Percentiles rank a stretch among this genome's conserved stretches.
These are phyloP conservation scores for Phoebastria nigripes DNA, from an alignment of 2,797 vertebrate genomes.

Conservation along the genomic window DNA sequence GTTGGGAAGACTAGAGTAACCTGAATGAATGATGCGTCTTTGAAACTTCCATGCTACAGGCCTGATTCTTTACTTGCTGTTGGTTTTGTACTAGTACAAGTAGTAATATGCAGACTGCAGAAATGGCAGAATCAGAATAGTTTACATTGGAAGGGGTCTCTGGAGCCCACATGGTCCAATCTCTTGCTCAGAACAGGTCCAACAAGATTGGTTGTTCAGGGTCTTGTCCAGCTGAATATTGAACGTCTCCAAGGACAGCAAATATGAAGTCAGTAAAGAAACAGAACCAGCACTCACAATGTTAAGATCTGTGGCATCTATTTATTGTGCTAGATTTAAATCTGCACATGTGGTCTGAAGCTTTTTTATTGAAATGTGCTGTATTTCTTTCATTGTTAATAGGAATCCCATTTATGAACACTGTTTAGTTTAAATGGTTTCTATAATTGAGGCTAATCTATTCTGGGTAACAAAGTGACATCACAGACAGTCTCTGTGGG, in stretches of 20 bases:
- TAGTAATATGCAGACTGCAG: not conserved
- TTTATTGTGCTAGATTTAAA: not conserved
- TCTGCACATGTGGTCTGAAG: not conserved
- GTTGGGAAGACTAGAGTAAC: not conserved
- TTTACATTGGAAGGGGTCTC: not conserved
- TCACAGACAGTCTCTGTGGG: not conserved
- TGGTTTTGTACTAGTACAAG: not conserved
- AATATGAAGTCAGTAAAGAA: not conserved
- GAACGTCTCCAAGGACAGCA: not conserved
- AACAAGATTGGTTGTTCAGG: not conserved
- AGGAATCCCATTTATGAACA: not conserved
- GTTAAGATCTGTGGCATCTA: not conserved
- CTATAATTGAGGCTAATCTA: not conserved
- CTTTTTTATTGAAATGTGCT: not conserved
- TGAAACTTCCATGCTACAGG: not conserved
- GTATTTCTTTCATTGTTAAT: not conserved
- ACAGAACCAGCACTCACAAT: not conserved
- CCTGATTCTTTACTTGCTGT: not conserved
- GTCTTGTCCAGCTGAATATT: not conserved
- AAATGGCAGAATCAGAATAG: not conserved
- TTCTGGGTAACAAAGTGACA: not conserved
- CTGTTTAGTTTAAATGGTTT: not conserved
- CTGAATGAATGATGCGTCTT: not conserved
- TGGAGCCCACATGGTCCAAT: not conserved
- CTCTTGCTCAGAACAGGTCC: not conserved